Conservation (phyloP, 2,113 vertebrate species). For the Coracopsis vasa region DNA sequence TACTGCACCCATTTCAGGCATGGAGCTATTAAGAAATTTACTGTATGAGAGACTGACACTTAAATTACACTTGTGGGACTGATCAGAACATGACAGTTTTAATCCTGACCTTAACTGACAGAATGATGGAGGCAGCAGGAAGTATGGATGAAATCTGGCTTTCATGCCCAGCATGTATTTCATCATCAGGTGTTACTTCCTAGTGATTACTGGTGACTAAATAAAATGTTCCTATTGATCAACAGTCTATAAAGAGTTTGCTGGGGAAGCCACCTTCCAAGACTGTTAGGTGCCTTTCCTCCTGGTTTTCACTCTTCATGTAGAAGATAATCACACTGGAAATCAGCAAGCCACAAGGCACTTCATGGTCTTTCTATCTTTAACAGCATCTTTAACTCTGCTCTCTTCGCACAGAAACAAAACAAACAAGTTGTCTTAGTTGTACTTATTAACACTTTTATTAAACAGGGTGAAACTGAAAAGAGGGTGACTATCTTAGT, state of each 20-base stretch:
- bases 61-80: not conserved
- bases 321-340: not conserved
- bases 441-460: not conserved
- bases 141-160: not conserved
- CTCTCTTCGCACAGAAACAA: not conserved
- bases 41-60: not conserved
- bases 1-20: not conserved
- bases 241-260: not conserved
- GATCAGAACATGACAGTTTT: not conserved
- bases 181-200: not conserved
- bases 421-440: not conserved
- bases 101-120: not conserved
- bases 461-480: not conserved
- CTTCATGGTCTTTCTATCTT: not conserved
- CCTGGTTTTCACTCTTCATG: not conserved
- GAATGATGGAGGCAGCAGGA: not conserved
- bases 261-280: not conserved
- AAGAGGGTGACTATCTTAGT: not conserved
- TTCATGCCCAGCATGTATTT: not conserved
- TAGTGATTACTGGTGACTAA: not conserved
- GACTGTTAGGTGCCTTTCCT: not conserved
- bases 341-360: fast-evolving
- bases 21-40: not conserved
- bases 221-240: not conserved
- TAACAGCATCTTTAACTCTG: not conserved